Base-by-base conservation (phyloP, 2,888 invertebrate genomes). In the Andrena trimmerana region DNA sequence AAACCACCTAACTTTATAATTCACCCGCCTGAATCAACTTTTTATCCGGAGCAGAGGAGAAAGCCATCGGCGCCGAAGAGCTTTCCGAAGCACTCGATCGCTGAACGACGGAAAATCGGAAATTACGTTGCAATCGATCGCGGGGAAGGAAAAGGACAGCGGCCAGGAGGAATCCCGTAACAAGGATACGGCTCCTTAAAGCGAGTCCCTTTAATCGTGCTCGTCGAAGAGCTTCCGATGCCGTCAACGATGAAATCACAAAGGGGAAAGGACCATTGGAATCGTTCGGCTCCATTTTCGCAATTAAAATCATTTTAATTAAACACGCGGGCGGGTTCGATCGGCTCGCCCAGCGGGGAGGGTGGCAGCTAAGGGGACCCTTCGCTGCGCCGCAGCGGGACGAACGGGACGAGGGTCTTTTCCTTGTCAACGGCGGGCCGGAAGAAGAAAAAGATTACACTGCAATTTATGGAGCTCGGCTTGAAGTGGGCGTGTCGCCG, bases 271-370 rank as follows among this genome's bases (percentile, higher is more conserved):
- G 10, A 8, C 27, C 31, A n/a, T 42, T 6, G 48, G 48, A 60
- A 33, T 73, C 33, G 77, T 31, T 48, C 74, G 74, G 59, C 59
- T 80, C 62, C 60, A 54, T 80, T 80, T 33, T 78, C 54, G 65
- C 73, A 81, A 81, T 81, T 81, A 79, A 79, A 81, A 73, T 81
- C 69, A 81, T 80, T 81, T 81, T 80, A 80, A 80, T 81, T 70
- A 73, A 79, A 69, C 80, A 62, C 59, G 63, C 54, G 80, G 69
- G 54, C 42, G 33, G 48, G 16, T 81, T 81, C 80, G 81, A 79
- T 81, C 80, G 80, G 50, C 73, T 73, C 68, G 57, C n/a, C 72
- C 57, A 65, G 52, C 50, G 57, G 68, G 68, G 50, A 68, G 50
- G 24, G 10, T 42, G 27, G 65, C 31, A 60, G 42, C 29, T 8